Evolutionary conservation across 1,140 invertebrate species (phyloP).

Genomic region (Drosophila kikkawai): DNA sequence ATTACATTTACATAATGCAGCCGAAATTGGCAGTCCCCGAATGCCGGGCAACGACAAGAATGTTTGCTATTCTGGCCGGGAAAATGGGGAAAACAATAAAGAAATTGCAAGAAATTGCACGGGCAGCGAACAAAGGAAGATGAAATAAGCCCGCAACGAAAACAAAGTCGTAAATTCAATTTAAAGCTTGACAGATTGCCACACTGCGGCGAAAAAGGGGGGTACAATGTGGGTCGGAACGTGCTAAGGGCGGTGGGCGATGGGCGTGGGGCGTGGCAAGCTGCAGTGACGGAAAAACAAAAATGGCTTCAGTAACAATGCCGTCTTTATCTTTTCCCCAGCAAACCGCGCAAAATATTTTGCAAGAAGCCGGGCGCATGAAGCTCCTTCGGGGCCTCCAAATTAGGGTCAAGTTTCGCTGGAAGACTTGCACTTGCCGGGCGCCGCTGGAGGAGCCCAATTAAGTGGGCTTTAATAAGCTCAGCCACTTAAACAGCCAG

Average conservation of each 20-base stretch:
- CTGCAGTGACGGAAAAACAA: slow-evolving; percentile 24
- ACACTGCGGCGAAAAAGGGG: slow-evolving; percentile 50
- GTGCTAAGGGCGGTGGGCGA: slow-evolving; percentile 19
- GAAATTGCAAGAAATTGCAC: slow-evolving; percentile 48
- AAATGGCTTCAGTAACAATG: slow-evolving; percentile 65
- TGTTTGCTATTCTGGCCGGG: slow-evolving; percentile 59
- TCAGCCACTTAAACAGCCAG: slow-evolving; percentile 69
- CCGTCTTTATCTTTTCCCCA: slow-evolving; percentile 48
- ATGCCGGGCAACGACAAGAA: slow-evolving; percentile 22
- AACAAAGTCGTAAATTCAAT: slow-evolving; percentile 84
- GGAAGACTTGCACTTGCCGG: slow-evolving; percentile 46
- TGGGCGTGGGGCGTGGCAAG: slow-evolving; percentile 23
- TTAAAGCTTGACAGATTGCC: slow-evolving; percentile 84
- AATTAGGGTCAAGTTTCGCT: slow-evolving; percentile 76
- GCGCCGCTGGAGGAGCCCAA: slow-evolving; percentile 53
- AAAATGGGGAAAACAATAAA: slow-evolving; percentile 66
- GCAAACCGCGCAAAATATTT: slow-evolving; percentile 63
- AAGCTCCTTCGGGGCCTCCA: slow-evolving; percentile 8
- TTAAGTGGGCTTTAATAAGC: slow-evolving; percentile 80
- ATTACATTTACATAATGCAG: slow-evolving; percentile 80
- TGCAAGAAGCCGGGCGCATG: slow-evolving; percentile 3
- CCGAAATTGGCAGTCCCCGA: slow-evolving; percentile 59
- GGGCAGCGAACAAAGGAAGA: slow-evolving; percentile 51
- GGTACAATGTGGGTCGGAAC: slow-evolving; percentile 12
- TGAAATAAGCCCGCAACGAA: slow-evolving; percentile 79